phyloP scores from a whole-genome alignment of 2,888 invertebrate genomes.

The Xestia rhomboidea region DNA sequence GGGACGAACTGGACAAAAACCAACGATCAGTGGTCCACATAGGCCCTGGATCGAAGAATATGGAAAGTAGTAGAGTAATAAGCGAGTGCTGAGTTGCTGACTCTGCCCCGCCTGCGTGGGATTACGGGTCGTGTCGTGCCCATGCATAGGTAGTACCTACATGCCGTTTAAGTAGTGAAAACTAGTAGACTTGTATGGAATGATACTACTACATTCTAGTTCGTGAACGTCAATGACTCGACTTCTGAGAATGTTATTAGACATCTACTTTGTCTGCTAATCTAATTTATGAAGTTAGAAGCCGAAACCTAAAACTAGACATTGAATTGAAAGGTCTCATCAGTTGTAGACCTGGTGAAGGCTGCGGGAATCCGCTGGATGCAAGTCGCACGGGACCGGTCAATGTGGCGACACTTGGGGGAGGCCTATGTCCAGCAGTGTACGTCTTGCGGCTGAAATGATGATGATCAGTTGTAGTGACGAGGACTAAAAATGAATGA shows the following conservation, averaged over 20 bases:
- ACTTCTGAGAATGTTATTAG: constrained; percentile 39
- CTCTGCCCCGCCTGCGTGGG: constrained; percentile 62
- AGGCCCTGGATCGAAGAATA: too few species aligned
- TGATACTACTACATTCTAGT: constrained; percentile 46
- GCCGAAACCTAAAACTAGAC: constrained; percentile 1
- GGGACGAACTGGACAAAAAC: too few species aligned
- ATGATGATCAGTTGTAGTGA: background rate
- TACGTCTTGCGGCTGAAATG: too few species aligned
- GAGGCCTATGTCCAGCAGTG: too few species aligned
- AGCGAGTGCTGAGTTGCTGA: constrained; percentile 28
- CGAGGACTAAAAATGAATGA: constrained; percentile 14
- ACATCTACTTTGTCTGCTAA: constrained; percentile 28
- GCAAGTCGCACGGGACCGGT: too few species aligned
- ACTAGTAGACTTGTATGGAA: constrained; percentile 56
- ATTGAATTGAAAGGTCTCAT: constrained; percentile 19
- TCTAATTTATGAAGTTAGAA: constrained; percentile 35
- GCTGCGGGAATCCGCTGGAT: too few species aligned
- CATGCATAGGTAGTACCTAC: constrained; percentile 54
- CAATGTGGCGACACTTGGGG: too few species aligned
- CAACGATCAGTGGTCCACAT: too few species aligned
- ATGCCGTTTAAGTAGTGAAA: constrained; percentile 59
- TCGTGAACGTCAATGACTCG: constrained; percentile 29
- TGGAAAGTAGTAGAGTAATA: too few species aligned
- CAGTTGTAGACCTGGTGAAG: too few species aligned
- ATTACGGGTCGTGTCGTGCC: constrained; percentile 65